phyloP scores from a whole-genome alignment of 2,797 vertebrate genomes.

The Megalops cyprinoides region DNA sequence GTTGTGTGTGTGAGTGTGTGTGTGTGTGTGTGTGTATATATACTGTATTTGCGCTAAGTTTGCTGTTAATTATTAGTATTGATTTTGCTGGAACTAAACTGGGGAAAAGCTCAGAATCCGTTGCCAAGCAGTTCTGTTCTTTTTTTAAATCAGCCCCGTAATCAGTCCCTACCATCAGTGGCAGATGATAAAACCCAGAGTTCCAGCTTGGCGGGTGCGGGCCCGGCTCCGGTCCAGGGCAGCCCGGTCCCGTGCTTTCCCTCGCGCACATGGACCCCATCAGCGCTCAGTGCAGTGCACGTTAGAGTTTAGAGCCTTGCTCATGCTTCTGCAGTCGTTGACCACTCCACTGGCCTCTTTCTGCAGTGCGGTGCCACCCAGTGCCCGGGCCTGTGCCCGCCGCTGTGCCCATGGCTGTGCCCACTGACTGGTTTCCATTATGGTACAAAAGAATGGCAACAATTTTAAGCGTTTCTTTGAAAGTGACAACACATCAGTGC shows the following conservation, averaged over 20 bases:
- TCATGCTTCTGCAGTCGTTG: not conserved
- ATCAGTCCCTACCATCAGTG: constrained; percentile 56
- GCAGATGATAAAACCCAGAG: constrained; percentile 57
- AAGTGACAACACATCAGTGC: too few species aligned
- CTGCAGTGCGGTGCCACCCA: too few species aligned
- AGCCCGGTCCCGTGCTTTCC: constrained; percentile 37
- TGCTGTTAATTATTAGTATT: not conserved
- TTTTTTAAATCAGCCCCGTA: constrained; percentile 57
- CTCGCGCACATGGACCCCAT: constrained; percentile 50
- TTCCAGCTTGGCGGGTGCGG: constrained; percentile 40
- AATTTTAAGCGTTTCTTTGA: too few species aligned
- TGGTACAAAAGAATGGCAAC: too few species aligned
- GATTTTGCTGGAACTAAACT: constrained; percentile 39
- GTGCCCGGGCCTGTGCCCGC: not conserved
- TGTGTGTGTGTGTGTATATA: not conserved
- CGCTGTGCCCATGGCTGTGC: not conserved
- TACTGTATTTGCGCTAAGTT: not conserved
- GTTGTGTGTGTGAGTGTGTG: constrained; percentile 38
- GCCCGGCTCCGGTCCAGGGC: constrained; percentile 29
- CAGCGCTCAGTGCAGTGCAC: constrained; percentile 54
- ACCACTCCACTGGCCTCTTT: not conserved
- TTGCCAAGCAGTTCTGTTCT: constrained; percentile 48
- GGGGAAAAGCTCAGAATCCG: constrained; percentile 9
- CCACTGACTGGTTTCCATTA: too few species aligned
- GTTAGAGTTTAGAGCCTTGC: constrained; percentile 66